Evolutionary conservation across 1,140 invertebrate species (phyloP), one percentile per base, ranked within the genome.

Genomic region (Nylanderia fulva): DNA sequence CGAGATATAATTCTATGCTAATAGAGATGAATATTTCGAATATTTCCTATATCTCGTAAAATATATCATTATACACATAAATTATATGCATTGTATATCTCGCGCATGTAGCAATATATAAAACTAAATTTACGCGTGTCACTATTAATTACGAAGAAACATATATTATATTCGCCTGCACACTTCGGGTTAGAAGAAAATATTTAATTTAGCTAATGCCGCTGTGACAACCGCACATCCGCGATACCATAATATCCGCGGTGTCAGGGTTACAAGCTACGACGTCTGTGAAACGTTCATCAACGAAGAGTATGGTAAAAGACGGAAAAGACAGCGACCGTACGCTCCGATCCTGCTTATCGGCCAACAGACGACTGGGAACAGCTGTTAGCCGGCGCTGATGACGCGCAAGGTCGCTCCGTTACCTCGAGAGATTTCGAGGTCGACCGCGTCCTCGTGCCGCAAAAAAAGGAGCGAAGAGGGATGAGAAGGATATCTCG

Each of bases 351-450:
- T 89, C 64, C 36, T 60, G 77, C 82, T 58, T 76, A 52, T 75
- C 86, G 72, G 68, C 84, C 68, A 76, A 75, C 75, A 84, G 77
- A 63, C 88, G 66, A 48, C 6, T 42, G 45, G 18, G 48, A 87
- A 75, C 89, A 90, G 82, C 84, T 85, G 88, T 84, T 83, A 72
- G 61, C 33, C 29, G 76, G 69, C 18, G 69, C 18, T 69, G 85
- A 77, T 61, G 88, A 85, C 63, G 83, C 76, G 86, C 89, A 90
- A 90, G 89, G 89, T 90, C 89, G 86, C 84, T 88, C 88, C 89
- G 89, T 90, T 90, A 90, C 88, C 89, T 88, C 86, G 86, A 82
- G 86, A 82, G 88, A 90, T 90, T 90, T 90, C 86, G 89, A 90
- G 89, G 89, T 88, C 89, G 88, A 27, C 58, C 88, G 64, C 84